A percentile compares a stretch with the other conserved stretches of the same genome.
Conservation (phyloP, 1,140 invertebrate genomes). For the Bombus superbus region DNA sequence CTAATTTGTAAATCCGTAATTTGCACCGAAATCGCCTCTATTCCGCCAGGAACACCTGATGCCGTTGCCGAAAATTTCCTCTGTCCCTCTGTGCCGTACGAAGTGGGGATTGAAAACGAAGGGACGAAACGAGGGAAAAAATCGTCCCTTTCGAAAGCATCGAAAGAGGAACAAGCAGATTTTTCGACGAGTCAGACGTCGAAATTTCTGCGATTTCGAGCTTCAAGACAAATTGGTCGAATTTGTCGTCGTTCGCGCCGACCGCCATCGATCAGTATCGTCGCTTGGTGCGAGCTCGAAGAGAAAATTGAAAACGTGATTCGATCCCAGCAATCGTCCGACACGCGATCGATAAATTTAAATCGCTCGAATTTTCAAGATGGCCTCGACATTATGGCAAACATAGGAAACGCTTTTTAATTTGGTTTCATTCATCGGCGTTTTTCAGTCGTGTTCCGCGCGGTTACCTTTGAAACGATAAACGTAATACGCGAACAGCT, state of each 20-base stretch:
- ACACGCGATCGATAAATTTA: neutral
- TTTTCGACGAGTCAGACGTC: slow-evolving; percentile 9
- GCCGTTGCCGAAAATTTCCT: slow-evolving; percentile 11
- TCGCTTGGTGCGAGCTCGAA: neutral
- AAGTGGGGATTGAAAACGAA: too few species aligned
- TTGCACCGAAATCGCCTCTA: slow-evolving; percentile 27
- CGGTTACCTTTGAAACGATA: neutral
- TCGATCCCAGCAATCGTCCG: neutral
- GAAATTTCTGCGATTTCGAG: slow-evolving; percentile 22
- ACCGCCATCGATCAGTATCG: slow-evolving; percentile 3
- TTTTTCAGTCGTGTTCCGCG: neutral
- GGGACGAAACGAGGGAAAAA: neutral
- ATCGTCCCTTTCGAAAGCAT: neutral
- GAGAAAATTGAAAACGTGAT: slow-evolving; percentile 14
- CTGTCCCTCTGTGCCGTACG: neutral
- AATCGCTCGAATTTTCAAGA: neutral
- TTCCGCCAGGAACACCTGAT: slow-evolving; percentile 11
- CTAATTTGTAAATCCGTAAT: slow-evolving; percentile 40
- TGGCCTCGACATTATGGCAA: neutral
- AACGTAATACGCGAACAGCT: neutral
- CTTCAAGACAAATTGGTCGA: slow-evolving; percentile 11
- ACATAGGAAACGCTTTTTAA: neutral
- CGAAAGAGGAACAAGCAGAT: neutral
- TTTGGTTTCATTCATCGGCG: too few species aligned
- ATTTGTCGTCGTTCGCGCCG: slow-evolving; percentile 33